Base-by-base conservation (phyloP, 2,888 invertebrate genomes). In the Cosmorhoe ocellata region DNA sequence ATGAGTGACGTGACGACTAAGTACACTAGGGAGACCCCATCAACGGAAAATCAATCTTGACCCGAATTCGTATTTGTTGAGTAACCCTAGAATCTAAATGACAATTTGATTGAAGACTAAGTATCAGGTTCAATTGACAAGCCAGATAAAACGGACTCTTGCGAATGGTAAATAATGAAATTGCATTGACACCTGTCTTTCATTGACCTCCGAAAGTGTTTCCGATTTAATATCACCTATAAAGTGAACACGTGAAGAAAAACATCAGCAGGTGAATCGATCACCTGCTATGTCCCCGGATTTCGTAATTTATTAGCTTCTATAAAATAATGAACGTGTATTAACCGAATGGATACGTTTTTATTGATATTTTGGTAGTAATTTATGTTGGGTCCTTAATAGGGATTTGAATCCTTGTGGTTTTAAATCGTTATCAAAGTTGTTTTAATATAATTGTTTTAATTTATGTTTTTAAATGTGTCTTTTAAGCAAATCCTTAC, bases 281-380 rank as follows among this genome's bases (percentile, higher is more conserved):
- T 33, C 61, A 61, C 59, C 61, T 61, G 61, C 59, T 39, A 14
- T 14, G 12, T 39, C 13, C 33, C 39, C 27, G 49, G 52, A 51
- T 59, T 51, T 51, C 27, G 27, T 30, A 54, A 50, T 46, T 43
- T 32, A 50, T 55, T 50, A 18, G 11, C 40, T 53, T 18, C 47
- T 43, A 46, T 55, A 43, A 54, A 42, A 46, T 50, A 55, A 55
- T 50, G 39, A 39, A 38, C 43, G 27, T 38, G 34, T 36, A 55
- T 55, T 46, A 54, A 50, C 10, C 30, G 46, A 48, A 34, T 46
- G 54, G 50, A 50, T 43, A 14, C 40, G 40, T 44, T 53, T 53
- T 53, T 53, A 53, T 44, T 48, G 48, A 44, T 53, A 44, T 53
- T 44, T 41, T 41, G 31, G 26, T 28, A 27, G 39, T 53, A 36